phyloP scores from a whole-genome alignment of 1,140 invertebrate genomes.

The Macrocentrus cingulum region DNA sequence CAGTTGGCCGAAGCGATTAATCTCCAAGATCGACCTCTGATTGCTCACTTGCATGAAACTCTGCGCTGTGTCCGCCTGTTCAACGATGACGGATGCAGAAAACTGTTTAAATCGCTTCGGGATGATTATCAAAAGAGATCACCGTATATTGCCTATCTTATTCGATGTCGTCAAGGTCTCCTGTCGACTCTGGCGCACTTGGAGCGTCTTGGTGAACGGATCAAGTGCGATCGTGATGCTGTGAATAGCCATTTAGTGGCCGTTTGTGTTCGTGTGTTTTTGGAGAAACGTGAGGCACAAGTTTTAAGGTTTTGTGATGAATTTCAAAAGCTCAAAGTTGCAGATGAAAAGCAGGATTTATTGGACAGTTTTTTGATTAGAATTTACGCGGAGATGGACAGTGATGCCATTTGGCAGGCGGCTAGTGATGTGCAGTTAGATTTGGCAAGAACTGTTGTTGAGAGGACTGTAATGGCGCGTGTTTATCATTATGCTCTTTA shows the following conservation, averaged over 20 bases:
- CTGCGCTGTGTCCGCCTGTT: conserved; percentile 78
- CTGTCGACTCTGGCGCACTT: conserved; percentile 79
- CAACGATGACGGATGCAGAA: conserved; percentile 72
- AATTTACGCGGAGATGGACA: conserved; percentile 64
- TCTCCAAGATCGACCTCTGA: conserved; percentile 75
- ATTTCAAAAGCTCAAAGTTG: conserved; percentile 72
- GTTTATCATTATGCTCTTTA: conserved; percentile 93
- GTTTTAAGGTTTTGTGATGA: conserved; percentile 73
- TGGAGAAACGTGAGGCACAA: conserved; percentile 71
- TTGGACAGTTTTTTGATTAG: conserved; percentile 67
- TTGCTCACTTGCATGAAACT: conserved; percentile 87
- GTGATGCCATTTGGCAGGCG: conserved; percentile 72
- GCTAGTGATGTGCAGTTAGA: conserved; percentile 71
- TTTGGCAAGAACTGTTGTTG: conserved; percentile 72
- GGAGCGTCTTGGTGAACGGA: conserved; percentile 69
- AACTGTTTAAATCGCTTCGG: conserved; percentile 76
- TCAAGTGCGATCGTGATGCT: conserved; percentile 72
- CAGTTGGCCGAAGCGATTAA: conserved; percentile 88
- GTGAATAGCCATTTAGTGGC: conserved; percentile 78
- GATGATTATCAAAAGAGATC: conserved; percentile 79
- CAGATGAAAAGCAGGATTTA: conserved; percentile 82
- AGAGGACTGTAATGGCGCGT: conserved; percentile 80
- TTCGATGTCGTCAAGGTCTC: conserved; percentile 79
- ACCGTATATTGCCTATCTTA: conserved; percentile 83
- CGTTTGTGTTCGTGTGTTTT: conserved; percentile 77